Base-by-base conservation (phyloP, 2,113 vertebrate genomes). In the Xenopus borealis region DNA sequence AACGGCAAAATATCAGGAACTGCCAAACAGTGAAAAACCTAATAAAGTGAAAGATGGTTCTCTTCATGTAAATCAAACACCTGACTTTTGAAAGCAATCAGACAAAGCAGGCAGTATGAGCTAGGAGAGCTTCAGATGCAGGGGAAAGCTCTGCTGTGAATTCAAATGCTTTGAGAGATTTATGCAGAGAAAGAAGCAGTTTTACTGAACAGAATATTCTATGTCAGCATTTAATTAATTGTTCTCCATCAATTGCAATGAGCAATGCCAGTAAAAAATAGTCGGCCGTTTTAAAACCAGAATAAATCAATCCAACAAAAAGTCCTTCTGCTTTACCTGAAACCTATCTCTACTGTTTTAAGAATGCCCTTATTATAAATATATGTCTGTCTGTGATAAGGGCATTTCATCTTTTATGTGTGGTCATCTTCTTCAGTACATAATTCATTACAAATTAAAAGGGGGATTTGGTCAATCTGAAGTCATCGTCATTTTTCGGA, bases 221-320 rank as follows among this genome's bases (percentile, higher is more conserved):
- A 58, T 70, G 74, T 76, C 74, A 76, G 74, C 74, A 70, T 76
- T 76, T 76, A 76, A 76, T 76, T 76, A 76, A 76, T 76, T 76
- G 74, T 76, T 70, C 74, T 70, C 74, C 74, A 76, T 76, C 74
- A 76, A 76, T 57, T 76, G 74, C 74, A 76, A 76, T 76, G 74
- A 76, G 74, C 67, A 76, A 69, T 76, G 74, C 74, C 74, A 76
- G 67, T 76, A 70, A 76, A 76, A 66, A 76, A 76, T 76, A 70
- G 74, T 76, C 59, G 63, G 66, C 63, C 63, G 59, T 70, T 76
- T 76, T 76, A 76, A 61, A 40, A 33, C 18, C 57, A 23, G 40
- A 70, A 76, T 76, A 76, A 76, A 70, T 76, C 74, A 76, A 46
- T 76, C 63, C 66, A 64, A 45, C 53, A 18, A 40, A 62, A 45